Percentiles rank a stretch among this genome's conserved stretches.
Evolutionary conservation across 2,113 vertebrate genomes (phyloP).

Genomic region (Mandrillus leucophaeus): DNA sequence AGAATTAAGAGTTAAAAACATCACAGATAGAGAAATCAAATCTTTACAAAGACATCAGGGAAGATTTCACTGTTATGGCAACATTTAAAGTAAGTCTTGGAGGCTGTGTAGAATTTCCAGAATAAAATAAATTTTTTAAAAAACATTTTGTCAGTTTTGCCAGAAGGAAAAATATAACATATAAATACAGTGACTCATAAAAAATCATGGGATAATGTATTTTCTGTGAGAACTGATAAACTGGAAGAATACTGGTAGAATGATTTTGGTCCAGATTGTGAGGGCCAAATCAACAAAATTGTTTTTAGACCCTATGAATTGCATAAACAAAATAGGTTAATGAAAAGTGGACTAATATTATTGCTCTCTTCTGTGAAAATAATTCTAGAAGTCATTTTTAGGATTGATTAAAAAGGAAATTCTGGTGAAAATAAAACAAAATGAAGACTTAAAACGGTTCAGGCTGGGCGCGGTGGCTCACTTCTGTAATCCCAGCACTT

Average conservation of each 20-base stretch:
- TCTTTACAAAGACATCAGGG: background rate
- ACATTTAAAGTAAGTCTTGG: background rate
- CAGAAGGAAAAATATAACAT: background rate
- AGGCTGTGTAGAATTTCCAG: background rate
- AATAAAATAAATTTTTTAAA: background rate
- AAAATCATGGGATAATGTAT: background rate
- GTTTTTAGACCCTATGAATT: background rate
- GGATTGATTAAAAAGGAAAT: background rate
- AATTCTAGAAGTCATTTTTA: background rate
- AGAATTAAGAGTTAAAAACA: background rate
- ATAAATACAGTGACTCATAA: background rate
- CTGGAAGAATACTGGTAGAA: background rate
- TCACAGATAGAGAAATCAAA: background rate
- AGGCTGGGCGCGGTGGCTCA: too few relatives aligned
- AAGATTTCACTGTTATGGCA: background rate
- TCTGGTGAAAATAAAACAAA: background rate
- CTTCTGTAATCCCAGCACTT: too few relatives aligned
- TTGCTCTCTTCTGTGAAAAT: background rate
- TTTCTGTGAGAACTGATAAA: background rate
- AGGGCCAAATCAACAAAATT: background rate
- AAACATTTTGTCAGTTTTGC: background rate
- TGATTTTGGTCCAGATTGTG: background rate
- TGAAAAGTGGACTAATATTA: background rate
- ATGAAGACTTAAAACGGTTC: background rate
- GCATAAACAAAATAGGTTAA: background rate